Evolutionary conservation across 92 coral and sea anemone genomes (phyloP).

Genomic region (Siderastrea radians): DNA sequence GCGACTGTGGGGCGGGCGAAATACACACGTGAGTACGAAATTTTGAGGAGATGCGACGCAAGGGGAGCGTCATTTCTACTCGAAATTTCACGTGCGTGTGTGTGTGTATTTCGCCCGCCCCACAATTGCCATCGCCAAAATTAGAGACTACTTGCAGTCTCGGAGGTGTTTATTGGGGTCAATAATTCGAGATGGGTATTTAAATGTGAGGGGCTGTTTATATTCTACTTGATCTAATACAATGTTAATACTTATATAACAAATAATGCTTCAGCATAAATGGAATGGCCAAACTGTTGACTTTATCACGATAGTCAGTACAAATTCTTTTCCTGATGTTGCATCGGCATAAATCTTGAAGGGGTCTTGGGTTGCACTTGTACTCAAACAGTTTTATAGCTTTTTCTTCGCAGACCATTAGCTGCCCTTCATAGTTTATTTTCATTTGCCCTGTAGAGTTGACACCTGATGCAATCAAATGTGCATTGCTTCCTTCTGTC

Average conservation of each 20-base stretch:
- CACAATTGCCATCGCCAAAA: no score
- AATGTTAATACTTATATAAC: not conserved
- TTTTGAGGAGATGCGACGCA: no score
- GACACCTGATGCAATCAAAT: slow-evolving; percentile 41
- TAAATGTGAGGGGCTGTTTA: no score
- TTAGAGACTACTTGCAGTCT: no score
- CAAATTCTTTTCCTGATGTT: not conserved
- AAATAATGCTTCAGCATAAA: not conserved
- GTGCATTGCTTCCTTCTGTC: slow-evolving; percentile 51
- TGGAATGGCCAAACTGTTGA: slow-evolving; percentile 12
- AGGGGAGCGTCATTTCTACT: no score
- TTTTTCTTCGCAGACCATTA: slow-evolving; percentile 39
- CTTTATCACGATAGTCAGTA: slow-evolving; percentile 17
- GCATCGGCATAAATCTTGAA: slow-evolving; percentile 5
- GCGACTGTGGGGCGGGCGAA: no score
- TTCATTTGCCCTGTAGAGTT: slow-evolving; percentile 39
- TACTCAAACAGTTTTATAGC: slow-evolving; percentile 20
- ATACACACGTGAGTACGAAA: no score
- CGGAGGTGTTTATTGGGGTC: no score
- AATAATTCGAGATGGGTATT: no score
- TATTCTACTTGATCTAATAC: no score
- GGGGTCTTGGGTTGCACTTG: slow-evolving; percentile 25
- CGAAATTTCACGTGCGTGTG: no score
- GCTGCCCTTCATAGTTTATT: slow-evolving; percentile 33
- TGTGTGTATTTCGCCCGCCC: no score